Evolutionary conservation across 2,113 vertebrate genomes (phyloP).

Genomic region (Neogale vison): DNA sequence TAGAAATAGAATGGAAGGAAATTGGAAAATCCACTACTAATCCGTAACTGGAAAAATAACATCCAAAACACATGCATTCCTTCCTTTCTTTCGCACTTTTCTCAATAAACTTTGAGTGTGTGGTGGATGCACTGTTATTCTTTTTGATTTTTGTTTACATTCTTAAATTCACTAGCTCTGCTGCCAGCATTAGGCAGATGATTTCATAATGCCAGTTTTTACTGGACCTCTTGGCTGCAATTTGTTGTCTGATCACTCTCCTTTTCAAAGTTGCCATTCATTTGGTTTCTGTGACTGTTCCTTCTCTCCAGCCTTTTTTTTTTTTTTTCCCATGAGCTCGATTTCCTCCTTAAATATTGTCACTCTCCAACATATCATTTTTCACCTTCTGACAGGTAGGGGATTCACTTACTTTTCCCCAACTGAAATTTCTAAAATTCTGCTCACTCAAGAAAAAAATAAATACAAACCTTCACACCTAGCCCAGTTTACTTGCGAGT

Average conservation of each 20-base stretch:
- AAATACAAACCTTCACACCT: neutral
- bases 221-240: neutral
- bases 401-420: neutral
- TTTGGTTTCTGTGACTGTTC: neutral
- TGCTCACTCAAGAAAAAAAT: neutral
- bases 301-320: neutral
- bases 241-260: neutral
- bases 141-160: neutral
- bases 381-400: neutral
- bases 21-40: neutral
- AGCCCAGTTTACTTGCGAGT: neutral
- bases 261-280: neutral
- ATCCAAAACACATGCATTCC: neutral
- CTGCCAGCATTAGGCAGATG: neutral
- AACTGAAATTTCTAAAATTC: neutral
- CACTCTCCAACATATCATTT: neutral
- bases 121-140: neutral
- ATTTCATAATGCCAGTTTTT: neutral
- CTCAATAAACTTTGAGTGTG: neutral
- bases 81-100: neutral
- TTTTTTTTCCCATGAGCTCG: neutral
- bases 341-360: neutral
- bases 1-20: neutral
- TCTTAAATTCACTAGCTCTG: neutral
- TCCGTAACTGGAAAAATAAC: neutral